Evolutionary conservation across 2,113 vertebrate genomes (phyloP).

Genomic region (Zosterops hypoxanthus): DNA sequence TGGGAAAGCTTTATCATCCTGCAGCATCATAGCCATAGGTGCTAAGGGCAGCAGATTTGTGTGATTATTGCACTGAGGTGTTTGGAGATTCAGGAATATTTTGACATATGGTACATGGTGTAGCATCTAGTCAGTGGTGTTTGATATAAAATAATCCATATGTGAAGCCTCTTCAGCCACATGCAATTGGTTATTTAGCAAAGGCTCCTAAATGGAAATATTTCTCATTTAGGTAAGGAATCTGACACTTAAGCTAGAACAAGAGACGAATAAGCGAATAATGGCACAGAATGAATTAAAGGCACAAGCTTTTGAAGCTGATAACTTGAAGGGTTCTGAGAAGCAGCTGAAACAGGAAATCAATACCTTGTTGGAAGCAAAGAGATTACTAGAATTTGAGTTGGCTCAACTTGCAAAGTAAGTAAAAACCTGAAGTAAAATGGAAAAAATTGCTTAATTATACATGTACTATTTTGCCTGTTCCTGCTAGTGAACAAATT

Average conservation of each 20-base stretch:
- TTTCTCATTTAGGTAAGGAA: conserved; percentile 83
- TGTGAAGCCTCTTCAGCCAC: neutral
- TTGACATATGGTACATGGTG: neutral
- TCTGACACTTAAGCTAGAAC: conserved; percentile 86
- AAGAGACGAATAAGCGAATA: conserved; percentile 89
- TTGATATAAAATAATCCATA: neutral
- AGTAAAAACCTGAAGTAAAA: conserved; percentile 54
- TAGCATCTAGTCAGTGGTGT: neutral
- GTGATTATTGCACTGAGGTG: neutral
- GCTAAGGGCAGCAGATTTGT: neutral
- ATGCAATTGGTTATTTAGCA: neutral
- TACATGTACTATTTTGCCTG: neutral
- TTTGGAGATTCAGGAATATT: neutral
- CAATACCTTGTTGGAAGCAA: conserved; percentile 90
- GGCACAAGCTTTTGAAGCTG: conserved; percentile 86
- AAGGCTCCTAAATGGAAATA: neutral
- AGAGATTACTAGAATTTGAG: conserved; percentile 95
- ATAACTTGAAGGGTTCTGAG: conserved; percentile 90
- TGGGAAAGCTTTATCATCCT: neutral
- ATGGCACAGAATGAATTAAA: conserved; percentile 89
- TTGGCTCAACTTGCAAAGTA: conserved; percentile 96
- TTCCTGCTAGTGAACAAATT: neutral
- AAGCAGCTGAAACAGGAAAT: conserved; percentile 98
- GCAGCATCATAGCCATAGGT: accelerated
- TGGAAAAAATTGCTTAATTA: conserved; percentile 10